These are phyloP conservation scores for Proisotoma minuta DNA, from an alignment of 2,888 invertebrate species.

Conservation along the genomic window DNA sequence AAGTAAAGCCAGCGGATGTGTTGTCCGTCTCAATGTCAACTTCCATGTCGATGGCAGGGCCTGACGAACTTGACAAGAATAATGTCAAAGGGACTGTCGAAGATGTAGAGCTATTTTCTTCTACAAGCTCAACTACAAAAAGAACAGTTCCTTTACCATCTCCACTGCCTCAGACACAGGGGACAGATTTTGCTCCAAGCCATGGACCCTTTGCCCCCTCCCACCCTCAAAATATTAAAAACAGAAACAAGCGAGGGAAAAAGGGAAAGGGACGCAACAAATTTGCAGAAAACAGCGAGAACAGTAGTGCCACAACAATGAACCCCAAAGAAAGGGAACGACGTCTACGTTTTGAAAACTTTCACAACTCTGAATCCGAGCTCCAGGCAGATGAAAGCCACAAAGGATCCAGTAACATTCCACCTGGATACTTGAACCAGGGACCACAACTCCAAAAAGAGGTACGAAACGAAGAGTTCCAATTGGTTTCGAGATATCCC, in stretches of 20 bases:
- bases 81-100: neutral
- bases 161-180: no score
- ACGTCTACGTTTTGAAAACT: slow-evolving; percentile 21
- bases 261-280: neutral
- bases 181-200: no score
- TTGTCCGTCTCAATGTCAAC: neutral
- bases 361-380: slow-evolving; percentile 17
- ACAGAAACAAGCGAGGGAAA: neutral
- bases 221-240: neutral
- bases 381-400: slow-evolving; percentile 18
- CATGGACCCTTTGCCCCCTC: no score
- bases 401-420: slow-evolving; percentile 12
- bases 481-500: slow-evolving; percentile 31
- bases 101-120: no score
- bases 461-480: slow-evolving; percentile 13
- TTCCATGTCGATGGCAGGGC: neutral
- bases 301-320: no score
- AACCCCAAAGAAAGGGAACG: neutral
- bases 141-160: no score
- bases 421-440: slow-evolving; percentile 12
- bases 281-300: neutral
- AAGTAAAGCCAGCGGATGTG: slow-evolving; percentile 5
- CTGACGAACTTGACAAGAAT: neutral
- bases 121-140: no score
- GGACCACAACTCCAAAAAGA: neutral